Base-by-base conservation (phyloP, 1,140 invertebrate genomes). In the Venturia canescens region DNA sequence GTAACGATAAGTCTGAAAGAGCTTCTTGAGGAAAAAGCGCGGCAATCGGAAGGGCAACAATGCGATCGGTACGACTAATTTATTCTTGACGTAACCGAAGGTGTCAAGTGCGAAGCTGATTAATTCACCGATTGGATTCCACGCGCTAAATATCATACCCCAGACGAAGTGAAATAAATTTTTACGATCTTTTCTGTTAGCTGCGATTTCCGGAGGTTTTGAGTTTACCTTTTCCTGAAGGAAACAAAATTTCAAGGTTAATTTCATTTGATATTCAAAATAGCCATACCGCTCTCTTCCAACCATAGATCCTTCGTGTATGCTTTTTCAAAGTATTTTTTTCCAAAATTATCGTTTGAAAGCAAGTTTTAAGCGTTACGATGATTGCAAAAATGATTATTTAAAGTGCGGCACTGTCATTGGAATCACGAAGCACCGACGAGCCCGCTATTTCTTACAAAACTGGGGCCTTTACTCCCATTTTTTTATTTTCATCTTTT, bases 41-140 rank as follows among this genome's bases (percentile, higher is more conserved):
- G 91, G 92, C 87, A 92, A 86, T 80, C 85, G 88, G 66, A 91
- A 85, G 23, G 90, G 89, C 84, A 88, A 91, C 67, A 89, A 85
- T 26, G 91, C 29, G 18, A 90, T 85, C 57, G 91, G 90, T 78
- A 92, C 78, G 31, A 92, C 80, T 80, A 85, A 88, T 31, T 87
- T 85, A 78, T 89, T 89, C 89, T 90, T 92, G 78, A 93, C 81
- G 81, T 88, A 90, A 74, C 87, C 74, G 70, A 92, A 85, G 31
- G 90, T 84, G 48, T 90, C 88, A 76, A 90, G 83, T 79, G 91
- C 82, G 76, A 92, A 57, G 79, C 88, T 84, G 57, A 90, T 82
- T 34, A 92, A 80, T 66, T 90, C 60, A 63, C 15, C 90, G 60
- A 90, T 87, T 57, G 88, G 86, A 83, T 90, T 89, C 86, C 83